These are phyloP conservation scores for Ericerus pela DNA, from an alignment of 1,140 invertebrate species.

Conservation along the genomic window DNA sequence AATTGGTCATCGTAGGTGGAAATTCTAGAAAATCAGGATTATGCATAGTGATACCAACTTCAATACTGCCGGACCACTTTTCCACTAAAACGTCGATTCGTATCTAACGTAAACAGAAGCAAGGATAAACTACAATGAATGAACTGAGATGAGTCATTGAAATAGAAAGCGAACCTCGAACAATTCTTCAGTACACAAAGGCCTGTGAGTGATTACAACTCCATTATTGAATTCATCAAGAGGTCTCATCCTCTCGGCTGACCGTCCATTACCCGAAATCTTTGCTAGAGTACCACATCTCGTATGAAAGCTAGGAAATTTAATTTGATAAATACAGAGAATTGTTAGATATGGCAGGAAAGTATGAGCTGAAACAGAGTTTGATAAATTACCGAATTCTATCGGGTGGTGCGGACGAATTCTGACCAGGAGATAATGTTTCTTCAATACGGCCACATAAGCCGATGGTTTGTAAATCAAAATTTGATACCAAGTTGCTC, in stretches of 20 bases:
- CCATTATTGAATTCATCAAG: conserved; percentile 92
- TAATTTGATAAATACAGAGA: no score
- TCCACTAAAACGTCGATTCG: conserved; percentile 78
- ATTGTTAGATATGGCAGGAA: no score
- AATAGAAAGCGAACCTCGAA: conserved; percentile 60
- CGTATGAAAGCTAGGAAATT: conserved; percentile 61
- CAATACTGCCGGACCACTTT: conserved; percentile 86
- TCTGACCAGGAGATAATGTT: no score
- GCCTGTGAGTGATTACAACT: conserved; percentile 79
- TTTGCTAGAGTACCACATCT: conserved; percentile 76
- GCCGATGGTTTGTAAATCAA: conserved; percentile 5
- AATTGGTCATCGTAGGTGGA: conserved; percentile 94
- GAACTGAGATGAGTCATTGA: neutral
- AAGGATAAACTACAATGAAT: neutral
- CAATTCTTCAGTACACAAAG: conserved; percentile 71
- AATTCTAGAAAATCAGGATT: conserved; percentile 78
- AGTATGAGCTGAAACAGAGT: no score
- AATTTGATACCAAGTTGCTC: neutral
- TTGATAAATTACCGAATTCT: conserved; percentile 1
- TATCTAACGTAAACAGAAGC: conserved; percentile 37
- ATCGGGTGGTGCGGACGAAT: no score
- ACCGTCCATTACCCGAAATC: conserved; percentile 64
- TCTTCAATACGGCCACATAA: no score
- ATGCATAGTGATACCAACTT: conserved; percentile 87
- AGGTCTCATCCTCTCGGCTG: conserved; percentile 69